A percentile compares a stretch with the other conserved stretches of the same genome.
Evolutionary conservation across 1,140 invertebrate genomes (phyloP).

Genomic region (roundworm (Caenorhabditis elegans)): WBcel235 BX284604.4:11860501-11861000

Average conservation of each 20-base stretch:
- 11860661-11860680: conserved; percentile 99
- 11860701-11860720: not conserved
- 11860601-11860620: conserved; percentile 95
- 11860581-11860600: conserved; percentile 75
- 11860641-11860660: conserved; percentile 96
- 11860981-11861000: not conserved
- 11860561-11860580: not conserved
- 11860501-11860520: too few species aligned
- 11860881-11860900: too few species aligned
- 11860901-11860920: too few species aligned
- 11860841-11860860: too few species aligned
- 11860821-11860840: too few species aligned
- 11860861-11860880: too few species aligned
- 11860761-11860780: too few species aligned
- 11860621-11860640: conserved; percentile 89
- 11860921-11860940: too few species aligned
- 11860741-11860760: not conserved
- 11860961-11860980: not conserved
- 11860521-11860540: too few species aligned
- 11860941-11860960: not conserved
- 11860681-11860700: conserved; percentile 74
- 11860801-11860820: too few species aligned
- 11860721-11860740: not conserved
- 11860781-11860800: too few species aligned
- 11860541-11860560: not conserved